A percentile compares a stretch with the other conserved stretches of the same genome.
phyloP scores from a whole-genome alignment of 1,140 invertebrate genomes.

The Campodea augens region DNA sequence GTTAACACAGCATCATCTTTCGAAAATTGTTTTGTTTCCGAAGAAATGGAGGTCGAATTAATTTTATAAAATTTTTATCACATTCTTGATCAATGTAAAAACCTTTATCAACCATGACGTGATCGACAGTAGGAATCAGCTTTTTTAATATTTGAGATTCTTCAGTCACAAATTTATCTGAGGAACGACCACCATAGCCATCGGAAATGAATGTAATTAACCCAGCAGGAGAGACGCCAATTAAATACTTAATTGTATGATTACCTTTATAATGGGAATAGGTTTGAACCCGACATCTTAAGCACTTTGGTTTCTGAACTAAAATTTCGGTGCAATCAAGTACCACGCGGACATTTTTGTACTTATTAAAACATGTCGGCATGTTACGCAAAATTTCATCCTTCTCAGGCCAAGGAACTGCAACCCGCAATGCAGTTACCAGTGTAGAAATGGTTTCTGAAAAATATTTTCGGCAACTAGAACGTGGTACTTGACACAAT shows the following conservation, averaged over 20 bases:
- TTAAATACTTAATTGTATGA: slow-evolving; percentile 18
- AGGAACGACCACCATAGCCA: slow-evolving; percentile 15
- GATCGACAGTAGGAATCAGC: slow-evolving; percentile 14
- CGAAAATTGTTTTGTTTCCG: slow-evolving; percentile 8
- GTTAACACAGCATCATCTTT: too few relatives aligned
- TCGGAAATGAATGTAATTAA: slow-evolving; percentile 16
- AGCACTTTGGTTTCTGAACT: slow-evolving; percentile 14
- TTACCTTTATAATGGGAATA: slow-evolving; percentile 20
- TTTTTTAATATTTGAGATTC: slow-evolving; percentile 14
- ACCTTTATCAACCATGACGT: slow-evolving; percentile 18
- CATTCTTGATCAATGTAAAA: slow-evolving; percentile 12
- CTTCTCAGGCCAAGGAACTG: slow-evolving; percentile 7
- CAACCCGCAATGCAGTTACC: background rate
- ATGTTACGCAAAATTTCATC: slow-evolving; percentile 14
- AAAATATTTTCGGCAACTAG: background rate
- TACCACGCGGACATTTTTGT: slow-evolving; percentile 15
- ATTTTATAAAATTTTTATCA: background rate
- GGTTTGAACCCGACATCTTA: slow-evolving; percentile 14
- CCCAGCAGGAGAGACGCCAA: slow-evolving; percentile 18
- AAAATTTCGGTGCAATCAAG: slow-evolving; percentile 20
- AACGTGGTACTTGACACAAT: slow-evolving; percentile 5
- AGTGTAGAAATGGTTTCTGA: background rate
- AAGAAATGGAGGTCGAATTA: slow-evolving; percentile 12
- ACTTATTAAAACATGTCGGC: slow-evolving; percentile 14
- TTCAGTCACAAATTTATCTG: slow-evolving; percentile 16